These are phyloP conservation scores for Acanthococcus lagerstroemiae DNA, from an alignment of 2,888 invertebrate species.

Conservation along the genomic window DNA sequence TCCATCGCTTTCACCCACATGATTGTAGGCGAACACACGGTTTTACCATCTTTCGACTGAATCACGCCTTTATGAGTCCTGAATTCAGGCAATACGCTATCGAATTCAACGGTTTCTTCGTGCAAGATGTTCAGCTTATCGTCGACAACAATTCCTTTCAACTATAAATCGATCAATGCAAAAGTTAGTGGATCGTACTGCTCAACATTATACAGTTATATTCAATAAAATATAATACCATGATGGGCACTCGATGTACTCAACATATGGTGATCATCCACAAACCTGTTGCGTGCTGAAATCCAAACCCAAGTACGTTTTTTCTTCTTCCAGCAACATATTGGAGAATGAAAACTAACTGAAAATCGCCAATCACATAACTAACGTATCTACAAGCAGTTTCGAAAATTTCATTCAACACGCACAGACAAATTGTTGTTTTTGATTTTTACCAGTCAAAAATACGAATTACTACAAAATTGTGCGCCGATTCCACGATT, in stretches of 20 bases:
- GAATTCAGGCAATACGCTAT: conserved; percentile 82
- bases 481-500: too few species aligned
- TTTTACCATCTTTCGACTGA: conserved; percentile 45
- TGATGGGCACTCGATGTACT: neutral
- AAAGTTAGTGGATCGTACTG: neutral
- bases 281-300: conserved; percentile 75
- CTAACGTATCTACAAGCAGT: too few species aligned
- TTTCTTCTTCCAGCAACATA: conserved; percentile 35
- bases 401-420: too few species aligned
- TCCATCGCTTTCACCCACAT: conserved; percentile 96
- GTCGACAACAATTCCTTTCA: conserved; percentile 78
- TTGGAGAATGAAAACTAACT: neutral
- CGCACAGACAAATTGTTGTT: too few species aligned
- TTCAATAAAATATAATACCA: neutral
- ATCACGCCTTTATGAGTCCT: conserved; percentile 56
- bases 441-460: too few species aligned
- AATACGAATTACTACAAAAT: too few species aligned
- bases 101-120: conserved; percentile 78
- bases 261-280: neutral
- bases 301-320: conserved; percentile 70
- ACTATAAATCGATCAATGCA: conserved; percentile 49
- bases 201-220: neutral
- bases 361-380: too few species aligned
- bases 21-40: conserved; percentile 68
- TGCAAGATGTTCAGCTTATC: conserved; percentile 61